Conservation (phyloP, 2,888 invertebrate genomes). For the Platynereis dumerilii region DNA sequence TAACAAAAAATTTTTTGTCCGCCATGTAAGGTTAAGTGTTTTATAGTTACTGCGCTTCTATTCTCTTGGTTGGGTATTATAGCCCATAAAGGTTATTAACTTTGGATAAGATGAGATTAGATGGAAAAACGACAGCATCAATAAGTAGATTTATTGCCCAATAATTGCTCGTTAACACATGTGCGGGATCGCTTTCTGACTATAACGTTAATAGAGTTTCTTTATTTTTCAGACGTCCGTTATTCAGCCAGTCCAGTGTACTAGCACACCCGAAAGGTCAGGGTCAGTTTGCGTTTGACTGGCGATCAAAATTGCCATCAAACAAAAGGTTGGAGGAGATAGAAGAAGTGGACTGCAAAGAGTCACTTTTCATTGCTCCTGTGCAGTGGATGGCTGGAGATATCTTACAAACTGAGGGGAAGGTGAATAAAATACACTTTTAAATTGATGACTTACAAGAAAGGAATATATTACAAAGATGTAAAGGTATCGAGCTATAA, state of each 20-base stretch:
- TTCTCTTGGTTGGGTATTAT: too few species aligned
- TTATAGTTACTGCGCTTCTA: too few species aligned
- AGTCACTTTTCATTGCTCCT: conserved; percentile 87
- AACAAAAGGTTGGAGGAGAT: conserved; percentile 13
- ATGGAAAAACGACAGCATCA: too few species aligned
- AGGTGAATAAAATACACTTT: conserved; percentile 66
- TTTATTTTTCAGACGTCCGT: conserved; percentile 68
- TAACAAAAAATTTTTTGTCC: too few species aligned
- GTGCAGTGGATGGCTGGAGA: conserved; percentile 86
- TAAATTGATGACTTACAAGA: background rate
- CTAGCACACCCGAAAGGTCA: conserved; percentile 74
- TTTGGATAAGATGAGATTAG: too few species aligned
- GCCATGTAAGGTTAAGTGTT: too few species aligned
- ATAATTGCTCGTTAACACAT: too few species aligned
- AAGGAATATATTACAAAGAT: background rate
- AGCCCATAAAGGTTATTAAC: too few species aligned
- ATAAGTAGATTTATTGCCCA: too few species aligned
- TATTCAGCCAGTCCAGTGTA: conserved; percentile 82
- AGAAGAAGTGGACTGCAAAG: conserved; percentile 68
- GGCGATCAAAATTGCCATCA: conserved; percentile 45
- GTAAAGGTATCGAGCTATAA: too few species aligned
- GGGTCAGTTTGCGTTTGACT: conserved; percentile 59
- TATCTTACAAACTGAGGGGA: conserved; percentile 76
- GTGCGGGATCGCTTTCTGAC: too few species aligned
- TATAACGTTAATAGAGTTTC: too few species aligned